A percentile compares a stretch with the other conserved stretches of the same genome.
Evolutionary conservation across 2,113 vertebrate species (phyloP).

Genomic region (Brachyhypopomus occidentalis): DNA sequence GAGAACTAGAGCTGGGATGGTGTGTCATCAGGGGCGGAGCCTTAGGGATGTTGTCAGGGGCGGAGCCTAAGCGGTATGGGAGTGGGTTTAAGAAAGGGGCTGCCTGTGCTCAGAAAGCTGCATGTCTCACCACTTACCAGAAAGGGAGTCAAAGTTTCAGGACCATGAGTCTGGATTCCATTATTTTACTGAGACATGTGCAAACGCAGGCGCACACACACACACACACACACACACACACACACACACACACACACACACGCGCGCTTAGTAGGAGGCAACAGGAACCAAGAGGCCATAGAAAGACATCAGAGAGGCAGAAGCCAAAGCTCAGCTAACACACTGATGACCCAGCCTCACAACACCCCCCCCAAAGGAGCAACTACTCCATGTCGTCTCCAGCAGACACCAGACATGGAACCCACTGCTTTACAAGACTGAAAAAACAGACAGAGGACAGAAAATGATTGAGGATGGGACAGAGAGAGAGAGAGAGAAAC

Average conservation of each 20-base stretch:
- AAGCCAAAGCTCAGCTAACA: slow-evolving; percentile 33
- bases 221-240: slow-evolving; percentile 1
- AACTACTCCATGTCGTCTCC: slow-evolving; percentile 13
- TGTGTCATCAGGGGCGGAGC: too few relatives aligned
- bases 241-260: slow-evolving; percentile 6
- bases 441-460: not conserved
- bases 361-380: slow-evolving; percentile 49
- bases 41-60: not conserved
- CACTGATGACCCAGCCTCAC: slow-evolving; percentile 31
- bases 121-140: slow-evolving; percentile 21
- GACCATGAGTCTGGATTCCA: slow-evolving; percentile 47
- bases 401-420: slow-evolving; percentile 14
- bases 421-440: slow-evolving; percentile 24
- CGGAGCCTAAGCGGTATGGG: not conserved
- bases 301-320: slow-evolving; percentile 40
- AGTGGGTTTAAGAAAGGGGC: slow-evolving; percentile 20
- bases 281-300: slow-evolving; percentile 52
- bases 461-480: not conserved
- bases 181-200: slow-evolving; percentile 21
- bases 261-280: not conserved
- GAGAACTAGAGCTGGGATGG: not conserved
- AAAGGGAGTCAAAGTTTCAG: slow-evolving; percentile 25
- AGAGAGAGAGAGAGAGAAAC: slow-evolving; percentile 5
- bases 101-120: slow-evolving; percentile 1
- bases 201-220: slow-evolving; percentile 7